Base-by-base conservation (phyloP, 2,888 invertebrate genomes). In the Branchipolynoe longqiensis region DNA sequence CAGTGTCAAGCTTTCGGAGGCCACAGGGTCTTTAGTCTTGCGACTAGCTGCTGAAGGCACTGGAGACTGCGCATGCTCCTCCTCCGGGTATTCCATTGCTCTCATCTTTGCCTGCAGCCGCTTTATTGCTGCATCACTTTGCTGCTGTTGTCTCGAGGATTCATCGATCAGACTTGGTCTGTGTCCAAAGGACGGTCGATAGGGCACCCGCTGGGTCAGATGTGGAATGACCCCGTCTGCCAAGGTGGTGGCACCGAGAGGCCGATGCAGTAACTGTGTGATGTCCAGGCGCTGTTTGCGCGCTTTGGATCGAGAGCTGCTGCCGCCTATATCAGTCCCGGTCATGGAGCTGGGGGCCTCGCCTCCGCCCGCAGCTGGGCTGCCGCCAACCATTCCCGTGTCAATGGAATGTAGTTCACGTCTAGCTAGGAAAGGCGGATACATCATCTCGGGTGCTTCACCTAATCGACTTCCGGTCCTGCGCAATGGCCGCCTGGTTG, bases 261-360 rank as follows among this genome's bases (percentile, higher is more conserved):
- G 56, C 31, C 48, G 56, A 28, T 58, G 69, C 56, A 84, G 78
- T 33, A 84, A 41, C 54, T 84, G 84, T n/a, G 84, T 78, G 36
- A 84, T 74, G 58, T 84, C 74, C 38, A 84, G 59, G n/a, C 62
- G 33, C 33, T 74, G 74, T 38, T 84, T 84, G 28, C 84, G 28
- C 18, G 84, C 84, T 36, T 84, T 84, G 25, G 69, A 84, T 12
- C 84, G 56, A 22, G 22, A 28, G 31, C 69, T 64, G 22, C 41
- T 14, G 28, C 54, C 54, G 28, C 81, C 81, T 22, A 54, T 81
- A 28, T 54, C 33, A 38, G n/a, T 22, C 54, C 82, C 36, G 58
- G 12, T 58, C 14, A 36, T 22, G n/a, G 31, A 22, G 58, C 56
- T 82, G 82, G 8, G 18, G 54, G 22, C 31, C 8, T 14, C 1